A percentile compares a stretch with the other conserved stretches of the same genome.
Evolutionary conservation across 2,113 vertebrate genomes (phyloP).

Genomic region (Dendropsophus ebraccatus): DNA sequence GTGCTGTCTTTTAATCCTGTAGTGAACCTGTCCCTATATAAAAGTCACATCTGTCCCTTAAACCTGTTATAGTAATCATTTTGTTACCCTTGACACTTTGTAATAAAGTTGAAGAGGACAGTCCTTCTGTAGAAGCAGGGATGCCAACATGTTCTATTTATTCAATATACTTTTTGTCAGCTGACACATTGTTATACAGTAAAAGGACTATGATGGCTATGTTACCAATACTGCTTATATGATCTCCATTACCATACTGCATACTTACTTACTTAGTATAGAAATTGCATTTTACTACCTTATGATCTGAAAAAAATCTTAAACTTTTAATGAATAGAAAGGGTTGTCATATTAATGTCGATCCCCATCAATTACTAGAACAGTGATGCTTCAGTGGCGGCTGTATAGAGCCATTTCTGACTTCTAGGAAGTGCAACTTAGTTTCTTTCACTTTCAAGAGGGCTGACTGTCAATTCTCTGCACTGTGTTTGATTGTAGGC

Average conservation of each 20-base stretch:
- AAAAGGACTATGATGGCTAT: neutral
- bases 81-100: neutral
- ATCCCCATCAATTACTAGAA: too few relatives aligned
- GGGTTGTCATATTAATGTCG: too few relatives aligned
- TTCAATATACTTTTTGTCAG: neutral
- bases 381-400: too few relatives aligned
- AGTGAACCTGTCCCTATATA: slow-evolving; percentile 8
- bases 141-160: slow-evolving; percentile 5
- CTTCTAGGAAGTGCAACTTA: too few relatives aligned
- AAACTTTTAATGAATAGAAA: too few relatives aligned
- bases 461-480: too few relatives aligned
- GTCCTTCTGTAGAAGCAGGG: slow-evolving; percentile 10
- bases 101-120: slow-evolving; percentile 7
- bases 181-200: neutral
- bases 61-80: slow-evolving; percentile 38
- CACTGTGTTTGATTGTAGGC: too few relatives aligned
- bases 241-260: neutral
- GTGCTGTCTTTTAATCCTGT: slow-evolving; percentile 24
- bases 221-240: neutral
- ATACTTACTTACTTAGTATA: neutral
- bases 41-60: slow-evolving; percentile 18
- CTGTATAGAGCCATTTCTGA: too few relatives aligned
- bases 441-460: too few relatives aligned
- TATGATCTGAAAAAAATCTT: neutral
- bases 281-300: neutral